Percentiles rank a stretch among this genome's conserved stretches.
Evolutionary conservation across 1,140 invertebrate genomes (phyloP).

Genomic region (Drosophila guanche): DNA sequence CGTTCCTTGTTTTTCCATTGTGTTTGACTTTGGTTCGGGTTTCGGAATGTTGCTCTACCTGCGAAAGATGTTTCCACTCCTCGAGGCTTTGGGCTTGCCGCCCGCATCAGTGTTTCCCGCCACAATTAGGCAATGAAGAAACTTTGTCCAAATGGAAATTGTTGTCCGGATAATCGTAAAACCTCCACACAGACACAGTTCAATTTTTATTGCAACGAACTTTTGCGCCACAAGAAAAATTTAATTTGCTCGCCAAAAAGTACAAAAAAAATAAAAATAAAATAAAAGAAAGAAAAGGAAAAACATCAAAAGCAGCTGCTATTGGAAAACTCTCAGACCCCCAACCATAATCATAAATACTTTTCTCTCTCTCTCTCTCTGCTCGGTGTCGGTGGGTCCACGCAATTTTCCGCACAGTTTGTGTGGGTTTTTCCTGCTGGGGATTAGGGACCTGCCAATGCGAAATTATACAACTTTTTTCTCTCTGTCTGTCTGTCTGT

Average conservation of each 20-base stretch:
- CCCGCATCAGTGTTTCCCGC: slow-evolving; percentile 62
- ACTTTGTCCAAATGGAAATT: slow-evolving; percentile 65
- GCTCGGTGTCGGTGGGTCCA: no score
- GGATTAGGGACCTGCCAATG: slow-evolving; percentile 77
- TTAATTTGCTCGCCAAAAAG: slow-evolving; percentile 63
- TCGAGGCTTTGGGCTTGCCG: slow-evolving; percentile 68
- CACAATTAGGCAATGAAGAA: slow-evolving; percentile 65
- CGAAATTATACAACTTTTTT: slow-evolving; percentile 77
- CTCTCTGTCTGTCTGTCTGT: slow-evolving; percentile 18
- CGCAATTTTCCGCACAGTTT: no score
- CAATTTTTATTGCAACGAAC: slow-evolving; percentile 78
- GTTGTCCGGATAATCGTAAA: slow-evolving; percentile 66
- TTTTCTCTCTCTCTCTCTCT: slow-evolving; percentile 17
- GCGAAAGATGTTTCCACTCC: slow-evolving; percentile 56
- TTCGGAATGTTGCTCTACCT: slow-evolving; percentile 52
- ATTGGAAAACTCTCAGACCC: slow-evolving; percentile 30
- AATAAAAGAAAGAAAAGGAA: slow-evolving; percentile 6
- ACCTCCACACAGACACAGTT: slow-evolving; percentile 65
- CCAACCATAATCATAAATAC: slow-evolving; percentile 69
- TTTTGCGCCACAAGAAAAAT: slow-evolving; percentile 46
- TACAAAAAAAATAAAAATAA: no score
- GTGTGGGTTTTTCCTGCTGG: slow-evolving; percentile 65
- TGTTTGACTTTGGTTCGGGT: slow-evolving; percentile 43
- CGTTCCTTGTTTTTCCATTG: slow-evolving; percentile 68
- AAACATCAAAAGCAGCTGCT: slow-evolving; percentile 80